Evolutionary conservation across 2,888 invertebrate genomes (phyloP).

Genomic region (Orchesella flavescens): DNA sequence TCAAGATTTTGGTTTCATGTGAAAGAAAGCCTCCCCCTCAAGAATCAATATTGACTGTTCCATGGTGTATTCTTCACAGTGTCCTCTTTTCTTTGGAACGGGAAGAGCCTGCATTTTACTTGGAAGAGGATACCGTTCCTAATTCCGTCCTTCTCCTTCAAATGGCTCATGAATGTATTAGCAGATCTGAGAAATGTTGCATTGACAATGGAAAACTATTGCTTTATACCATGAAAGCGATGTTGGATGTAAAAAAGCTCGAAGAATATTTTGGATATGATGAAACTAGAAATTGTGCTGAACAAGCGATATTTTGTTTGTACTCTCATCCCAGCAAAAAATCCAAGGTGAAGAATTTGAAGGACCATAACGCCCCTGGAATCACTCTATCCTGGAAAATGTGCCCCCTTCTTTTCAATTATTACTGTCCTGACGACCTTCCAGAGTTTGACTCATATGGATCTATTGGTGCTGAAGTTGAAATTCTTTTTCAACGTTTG

Average conservation of each 20-base stretch:
- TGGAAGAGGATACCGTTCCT: slow-evolving; percentile 70
- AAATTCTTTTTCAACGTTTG: slow-evolving; percentile 83
- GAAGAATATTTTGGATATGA: slow-evolving; percentile 80
- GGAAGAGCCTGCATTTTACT: slow-evolving; percentile 66
- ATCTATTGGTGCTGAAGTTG: slow-evolving; percentile 88
- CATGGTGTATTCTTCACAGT: slow-evolving; percentile 70
- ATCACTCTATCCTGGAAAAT: slow-evolving; percentile 73
- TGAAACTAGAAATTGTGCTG: slow-evolving; percentile 85
- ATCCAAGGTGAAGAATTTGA: slow-evolving; percentile 76
- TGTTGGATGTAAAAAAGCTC: slow-evolving; percentile 76
- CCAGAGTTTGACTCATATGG: slow-evolving; percentile 86
- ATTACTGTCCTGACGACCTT: slow-evolving; percentile 84
- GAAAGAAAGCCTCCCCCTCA: slow-evolving; percentile 56
- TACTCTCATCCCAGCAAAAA: slow-evolving; percentile 87
- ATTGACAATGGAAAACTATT: slow-evolving; percentile 83
- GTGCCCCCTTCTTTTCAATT: slow-evolving; percentile 78
- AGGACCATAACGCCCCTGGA: slow-evolving; percentile 65
- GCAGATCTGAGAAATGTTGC: slow-evolving; percentile 67
- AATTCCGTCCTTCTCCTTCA: slow-evolving; percentile 69
- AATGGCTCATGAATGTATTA: slow-evolving; percentile 70
- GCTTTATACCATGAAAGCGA: slow-evolving; percentile 83
- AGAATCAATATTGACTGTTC: slow-evolving; percentile 56
- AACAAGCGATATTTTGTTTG: slow-evolving; percentile 89
- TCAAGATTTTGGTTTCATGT: slow-evolving; percentile 64
- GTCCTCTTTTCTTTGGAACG: slow-evolving; percentile 66